Evolutionary conservation across 2,888 invertebrate species (phyloP).

Genomic region (Eupithecia inturbata): DNA sequence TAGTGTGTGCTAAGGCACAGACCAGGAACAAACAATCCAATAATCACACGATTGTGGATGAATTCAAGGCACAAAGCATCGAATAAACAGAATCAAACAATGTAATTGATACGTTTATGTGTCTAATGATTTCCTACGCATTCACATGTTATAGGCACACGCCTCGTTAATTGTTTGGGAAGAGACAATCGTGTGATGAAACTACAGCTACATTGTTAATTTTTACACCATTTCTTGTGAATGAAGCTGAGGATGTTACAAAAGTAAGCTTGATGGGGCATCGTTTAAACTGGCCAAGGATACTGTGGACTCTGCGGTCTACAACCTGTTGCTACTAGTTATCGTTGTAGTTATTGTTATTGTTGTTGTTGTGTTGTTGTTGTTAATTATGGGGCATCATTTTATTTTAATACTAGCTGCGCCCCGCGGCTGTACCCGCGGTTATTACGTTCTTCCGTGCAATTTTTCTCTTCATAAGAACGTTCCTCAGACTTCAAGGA

Average conservation of each 20-base stretch:
- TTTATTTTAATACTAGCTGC: background rate
- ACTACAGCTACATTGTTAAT: constrained; percentile 28
- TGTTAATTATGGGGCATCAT: background rate
- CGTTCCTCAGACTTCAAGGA: too few relatives aligned
- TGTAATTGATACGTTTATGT: constrained; percentile 17
- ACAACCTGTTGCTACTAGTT: background rate
- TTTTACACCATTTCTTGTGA: constrained; percentile 32
- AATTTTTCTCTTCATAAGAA: too few relatives aligned
- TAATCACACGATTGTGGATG: background rate
- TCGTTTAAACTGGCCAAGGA: constrained; percentile 29
- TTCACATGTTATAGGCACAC: constrained; percentile 31
- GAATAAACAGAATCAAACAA: constrained; percentile 10
- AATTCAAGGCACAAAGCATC: constrained; percentile 4
- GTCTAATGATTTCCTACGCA: constrained; percentile 31
- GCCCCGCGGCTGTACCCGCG: too few relatives aligned
- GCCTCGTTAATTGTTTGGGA: constrained; percentile 17
- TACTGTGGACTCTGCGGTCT: background rate
- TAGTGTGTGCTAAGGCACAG: background rate
- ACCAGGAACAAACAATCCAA: background rate
- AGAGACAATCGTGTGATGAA: constrained; percentile 30
- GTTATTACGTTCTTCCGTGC: too few relatives aligned
- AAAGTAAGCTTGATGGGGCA: constrained; percentile 15
- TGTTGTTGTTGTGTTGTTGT: too few relatives aligned
- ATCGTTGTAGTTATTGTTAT: too few relatives aligned
- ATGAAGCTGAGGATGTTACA: constrained; percentile 20